Conservation (phyloP, 2,113 vertebrate species). For the Rhadina sibilatrix region DNA sequence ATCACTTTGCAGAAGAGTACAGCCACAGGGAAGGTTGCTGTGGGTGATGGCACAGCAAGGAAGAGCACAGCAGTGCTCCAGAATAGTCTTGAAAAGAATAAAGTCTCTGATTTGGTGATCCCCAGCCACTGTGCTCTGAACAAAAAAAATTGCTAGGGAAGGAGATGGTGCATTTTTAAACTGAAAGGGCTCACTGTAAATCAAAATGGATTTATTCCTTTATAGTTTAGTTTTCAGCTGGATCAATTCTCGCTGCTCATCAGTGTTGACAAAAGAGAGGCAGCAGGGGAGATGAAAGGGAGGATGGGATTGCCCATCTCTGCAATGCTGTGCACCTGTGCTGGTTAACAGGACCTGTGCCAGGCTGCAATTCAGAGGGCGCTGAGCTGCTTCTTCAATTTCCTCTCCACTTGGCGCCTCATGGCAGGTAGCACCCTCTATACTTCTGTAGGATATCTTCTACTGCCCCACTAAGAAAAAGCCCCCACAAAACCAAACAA, state of each 20-base stretch:
- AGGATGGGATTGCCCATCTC: neutral
- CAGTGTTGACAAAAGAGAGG: constrained; percentile 16
- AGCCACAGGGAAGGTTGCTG: neutral
- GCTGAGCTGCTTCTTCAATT: neutral
- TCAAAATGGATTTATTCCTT: constrained; percentile 30
- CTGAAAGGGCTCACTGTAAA: neutral
- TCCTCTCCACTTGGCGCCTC: neutral
- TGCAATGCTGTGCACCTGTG: neutral
- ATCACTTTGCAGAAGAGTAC: neutral
- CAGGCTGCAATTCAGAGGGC: neutral
- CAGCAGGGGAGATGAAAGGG: neutral
- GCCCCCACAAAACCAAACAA: fast-evolving
- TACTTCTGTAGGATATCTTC: neutral
- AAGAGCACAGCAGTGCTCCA: neutral
- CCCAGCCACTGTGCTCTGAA: neutral
- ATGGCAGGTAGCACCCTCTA: neutral
- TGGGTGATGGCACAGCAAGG: neutral
- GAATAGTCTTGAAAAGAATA: neutral
- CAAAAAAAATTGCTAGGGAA: neutral
- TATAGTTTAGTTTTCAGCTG: neutral
- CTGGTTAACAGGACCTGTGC: neutral
- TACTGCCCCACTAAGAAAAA: neutral
- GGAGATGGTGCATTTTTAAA: neutral
- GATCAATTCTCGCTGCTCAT: constrained; percentile 11
- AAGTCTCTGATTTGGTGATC: constrained; percentile 13